These are phyloP conservation scores for Oscheius myriophilus DNA, from an alignment of 2,888 invertebrate genomes.

Conservation along the genomic window DNA sequence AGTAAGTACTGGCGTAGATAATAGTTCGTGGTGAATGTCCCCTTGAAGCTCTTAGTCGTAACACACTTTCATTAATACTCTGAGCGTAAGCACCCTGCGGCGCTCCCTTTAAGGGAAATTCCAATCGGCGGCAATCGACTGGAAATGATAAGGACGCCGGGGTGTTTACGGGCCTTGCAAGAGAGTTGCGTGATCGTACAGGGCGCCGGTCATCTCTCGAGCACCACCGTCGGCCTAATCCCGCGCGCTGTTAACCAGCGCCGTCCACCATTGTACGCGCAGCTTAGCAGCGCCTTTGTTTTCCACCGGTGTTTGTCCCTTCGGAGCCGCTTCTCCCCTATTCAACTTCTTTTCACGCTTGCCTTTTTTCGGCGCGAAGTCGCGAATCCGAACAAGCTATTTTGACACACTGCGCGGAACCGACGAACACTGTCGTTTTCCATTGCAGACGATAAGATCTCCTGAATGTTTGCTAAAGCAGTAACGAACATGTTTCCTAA, in stretches of 20 bases:
- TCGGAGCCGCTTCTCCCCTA: conserved; percentile 17
- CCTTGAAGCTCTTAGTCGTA: too few species aligned
- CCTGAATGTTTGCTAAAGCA: too few species aligned
- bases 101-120: too few species aligned
- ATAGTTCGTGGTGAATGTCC: too few species aligned
- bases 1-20: too few species aligned
- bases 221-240: conserved; percentile 16
- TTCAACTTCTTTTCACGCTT: conserved; percentile 27
- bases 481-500: too few species aligned
- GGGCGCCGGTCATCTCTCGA: conserved; percentile 25
- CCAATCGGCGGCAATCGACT: background rate
- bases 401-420: conserved; percentile 15
- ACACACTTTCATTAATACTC: too few species aligned
- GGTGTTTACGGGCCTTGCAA: conserved; percentile 26
- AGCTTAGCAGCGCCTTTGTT: conserved; percentile 29
- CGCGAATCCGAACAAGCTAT: conserved; percentile 15
- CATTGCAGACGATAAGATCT: too few species aligned
- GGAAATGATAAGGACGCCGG: conserved; percentile 25
- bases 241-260: conserved; percentile 29
- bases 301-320: conserved; percentile 26
- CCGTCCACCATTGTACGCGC: conserved; percentile 25
- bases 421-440: too few species aligned
- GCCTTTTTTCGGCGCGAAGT: conserved; percentile 16
- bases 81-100: too few species aligned
- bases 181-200: conserved; percentile 29